These are phyloP conservation scores for Achatina immaculata DNA, from an alignment of 1,140 invertebrate species.

Conservation along the genomic window DNA sequence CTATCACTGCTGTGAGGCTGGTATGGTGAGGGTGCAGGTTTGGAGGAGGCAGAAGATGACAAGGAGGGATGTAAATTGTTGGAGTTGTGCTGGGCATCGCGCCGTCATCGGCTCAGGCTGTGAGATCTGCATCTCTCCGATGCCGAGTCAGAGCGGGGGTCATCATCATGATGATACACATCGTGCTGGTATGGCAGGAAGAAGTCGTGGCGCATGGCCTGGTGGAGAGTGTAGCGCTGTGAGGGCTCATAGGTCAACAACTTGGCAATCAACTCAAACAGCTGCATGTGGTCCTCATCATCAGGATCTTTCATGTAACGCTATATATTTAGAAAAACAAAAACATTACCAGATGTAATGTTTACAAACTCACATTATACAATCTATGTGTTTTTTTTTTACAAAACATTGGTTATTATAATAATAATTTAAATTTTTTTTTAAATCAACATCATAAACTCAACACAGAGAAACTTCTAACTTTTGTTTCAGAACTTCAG, in stretches of 20 bases:
- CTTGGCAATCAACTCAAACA: constrained; percentile 92
- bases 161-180: constrained; percentile 31
- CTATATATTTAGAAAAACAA: constrained; percentile 74
- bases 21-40: constrained; percentile 14
- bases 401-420: background rate
- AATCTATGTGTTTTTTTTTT: background rate
- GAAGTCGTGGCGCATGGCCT: constrained; percentile 92
- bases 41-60: constrained; percentile 27
- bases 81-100: constrained; percentile 39
- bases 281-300: constrained; percentile 85
- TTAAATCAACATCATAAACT: too few relatives aligned
- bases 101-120: constrained; percentile 47
- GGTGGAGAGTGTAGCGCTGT: constrained; percentile 87
- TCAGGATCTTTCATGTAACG: constrained; percentile 89
- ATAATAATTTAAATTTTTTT: background rate
- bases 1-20: background rate
- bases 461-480: too few relatives aligned
- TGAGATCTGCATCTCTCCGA: constrained; percentile 44
- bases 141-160: constrained; percentile 29
- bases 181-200: constrained; percentile 74
- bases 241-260: constrained; percentile 97
- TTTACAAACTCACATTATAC: background rate
- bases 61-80: background rate
- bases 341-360: too few relatives aligned
- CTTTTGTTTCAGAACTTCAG: too few relatives aligned